These are phyloP conservation scores for Clarias fuscus DNA, from an alignment of 2,797 vertebrate species.

Conservation along the genomic window DNA sequence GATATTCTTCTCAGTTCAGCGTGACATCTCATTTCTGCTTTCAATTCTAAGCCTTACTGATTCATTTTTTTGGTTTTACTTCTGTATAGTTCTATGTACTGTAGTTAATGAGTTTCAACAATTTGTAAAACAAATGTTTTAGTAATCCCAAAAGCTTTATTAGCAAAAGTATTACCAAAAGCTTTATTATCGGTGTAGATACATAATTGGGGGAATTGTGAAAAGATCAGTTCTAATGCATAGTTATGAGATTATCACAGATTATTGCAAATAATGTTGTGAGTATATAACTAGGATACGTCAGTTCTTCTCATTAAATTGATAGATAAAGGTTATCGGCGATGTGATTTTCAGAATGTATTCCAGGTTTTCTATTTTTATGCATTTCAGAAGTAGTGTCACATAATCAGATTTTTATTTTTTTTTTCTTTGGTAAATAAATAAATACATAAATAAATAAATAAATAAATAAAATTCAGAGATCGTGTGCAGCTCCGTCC, in stretches of 20 bases:
- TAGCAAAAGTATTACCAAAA: not conserved
- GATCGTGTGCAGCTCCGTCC: conserved; percentile 48
- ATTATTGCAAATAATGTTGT: not conserved
- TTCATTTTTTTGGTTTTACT: not conserved
- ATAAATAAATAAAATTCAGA: not conserved
- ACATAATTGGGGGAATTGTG: not conserved
- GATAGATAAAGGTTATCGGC: not conserved
- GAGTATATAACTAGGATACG: not conserved
- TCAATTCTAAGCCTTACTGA: not conserved
- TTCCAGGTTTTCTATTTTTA: conserved; percentile 8
- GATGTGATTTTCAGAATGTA: not conserved
- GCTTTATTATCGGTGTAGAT: not conserved
- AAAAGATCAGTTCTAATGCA: not conserved
- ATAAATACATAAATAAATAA: not conserved
- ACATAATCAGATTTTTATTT: conserved; percentile 18
- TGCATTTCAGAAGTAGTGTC: not conserved
- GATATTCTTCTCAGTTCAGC: not conserved
- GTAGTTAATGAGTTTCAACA: not conserved
- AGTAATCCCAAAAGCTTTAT: not conserved
- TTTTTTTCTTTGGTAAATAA: not conserved
- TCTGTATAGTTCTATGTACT: not conserved
- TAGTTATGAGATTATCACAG: not conserved
- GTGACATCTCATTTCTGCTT: not conserved
- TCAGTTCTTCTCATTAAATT: not conserved
- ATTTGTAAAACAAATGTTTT: not conserved